Evolutionary conservation across 1,140 invertebrate species (phyloP), one percentile per base, ranked within the genome.

Genomic region (Theocolax elegans): DNA sequence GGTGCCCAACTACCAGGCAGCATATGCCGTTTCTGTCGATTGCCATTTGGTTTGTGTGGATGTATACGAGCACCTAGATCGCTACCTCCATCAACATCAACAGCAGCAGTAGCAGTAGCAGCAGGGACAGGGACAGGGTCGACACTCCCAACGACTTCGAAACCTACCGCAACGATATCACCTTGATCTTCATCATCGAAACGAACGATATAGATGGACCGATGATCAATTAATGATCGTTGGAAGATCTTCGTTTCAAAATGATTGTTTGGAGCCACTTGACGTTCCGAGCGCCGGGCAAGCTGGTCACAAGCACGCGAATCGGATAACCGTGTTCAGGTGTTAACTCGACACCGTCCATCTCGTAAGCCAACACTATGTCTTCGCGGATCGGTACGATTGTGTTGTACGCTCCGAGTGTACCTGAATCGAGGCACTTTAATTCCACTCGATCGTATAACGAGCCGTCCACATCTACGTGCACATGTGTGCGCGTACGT

Each of bases 11-110:
- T 63, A n/a, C 67, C 60, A 1, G 40, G 17, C 1, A 51, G 31
- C 1, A 3, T 64, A 1, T 70, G 67, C 19, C 62, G n/a, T 8
- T 64, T 70, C 13, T 70, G 67, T 19, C 67, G 48, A 9, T 19
- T 23, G 9, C 51, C 67, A 7, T 38, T 64, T 29, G 63, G 60
- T 10, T 9, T 70, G 1, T 70, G 67, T 29, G 42, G 40, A 6
- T 64, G 60, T 17, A 19, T 70, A 8, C 51, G 23, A 15, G 6
- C 49, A 17, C 27, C 31, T 6, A 48, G 19, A 1, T 13, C 15
- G 1, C 21, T 19, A 23, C 40, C 42, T 0, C 15, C 38, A 21
- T 0, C 13, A 21, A 38, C 0, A 51, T 17, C 49, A 51, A 17
- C 49, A 25, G n/a, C 23, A 27, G 12, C 54, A 10, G 2, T n/a